Evolutionary conservation across 2,797 vertebrate genomes (phyloP).

Genomic region (Tauraco hartlaubi): DNA sequence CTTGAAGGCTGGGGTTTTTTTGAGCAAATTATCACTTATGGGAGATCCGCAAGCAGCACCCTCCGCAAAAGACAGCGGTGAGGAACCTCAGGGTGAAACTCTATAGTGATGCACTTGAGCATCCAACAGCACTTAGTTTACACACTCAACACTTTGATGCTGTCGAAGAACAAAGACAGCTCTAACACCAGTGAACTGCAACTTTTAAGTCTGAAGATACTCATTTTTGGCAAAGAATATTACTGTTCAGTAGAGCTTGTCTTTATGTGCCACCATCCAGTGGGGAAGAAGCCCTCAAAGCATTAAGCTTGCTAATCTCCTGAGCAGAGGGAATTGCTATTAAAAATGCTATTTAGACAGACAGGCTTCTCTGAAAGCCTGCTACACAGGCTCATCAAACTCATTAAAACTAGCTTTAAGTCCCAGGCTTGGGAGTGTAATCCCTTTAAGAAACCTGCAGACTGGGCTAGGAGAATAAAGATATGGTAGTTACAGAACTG

Average conservation of each 20-base stretch:
- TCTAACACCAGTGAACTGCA: background rate
- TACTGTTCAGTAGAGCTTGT: background rate
- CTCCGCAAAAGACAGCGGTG: background rate
- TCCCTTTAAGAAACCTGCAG: slow-evolving; percentile 52
- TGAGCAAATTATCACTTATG: background rate
- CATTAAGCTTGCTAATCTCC: background rate
- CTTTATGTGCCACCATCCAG: background rate
- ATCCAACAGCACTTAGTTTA: background rate
- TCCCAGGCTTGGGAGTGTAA: slow-evolving; percentile 35
- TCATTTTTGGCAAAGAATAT: background rate
- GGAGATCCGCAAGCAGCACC: background rate
- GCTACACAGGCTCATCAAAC: slow-evolving; percentile 51
- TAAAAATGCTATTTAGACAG: slow-evolving; percentile 43
- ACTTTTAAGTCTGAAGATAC: background rate
- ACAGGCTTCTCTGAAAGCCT: slow-evolving; percentile 26
- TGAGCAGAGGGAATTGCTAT: slow-evolving; percentile 18
- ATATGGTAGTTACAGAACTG: background rate
- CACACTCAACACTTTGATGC: accelerated
- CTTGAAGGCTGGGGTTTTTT: background rate
- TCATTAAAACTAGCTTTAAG: slow-evolving; percentile 61
- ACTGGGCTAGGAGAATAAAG: background rate
- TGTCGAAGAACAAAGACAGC: background rate
- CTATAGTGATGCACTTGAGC: background rate
- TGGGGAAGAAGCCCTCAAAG: background rate
- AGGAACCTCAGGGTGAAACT: background rate